Conservation (phyloP, 2,797 vertebrate species). For the Ambastaia sidthimunki region DNA sequence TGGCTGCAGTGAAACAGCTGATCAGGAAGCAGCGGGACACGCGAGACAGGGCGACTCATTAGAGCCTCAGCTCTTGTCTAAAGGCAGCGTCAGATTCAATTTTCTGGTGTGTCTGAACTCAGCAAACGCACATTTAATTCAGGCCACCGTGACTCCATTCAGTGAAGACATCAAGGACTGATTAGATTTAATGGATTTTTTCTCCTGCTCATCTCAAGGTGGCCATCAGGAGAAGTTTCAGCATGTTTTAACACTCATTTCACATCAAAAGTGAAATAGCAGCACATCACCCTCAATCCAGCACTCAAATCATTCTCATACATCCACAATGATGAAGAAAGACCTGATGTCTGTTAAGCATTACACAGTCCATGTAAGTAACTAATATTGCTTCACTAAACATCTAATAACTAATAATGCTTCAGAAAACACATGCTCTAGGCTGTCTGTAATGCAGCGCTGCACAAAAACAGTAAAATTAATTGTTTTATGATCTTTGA, state of each 20-base stretch:
- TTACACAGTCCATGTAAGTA: background rate
- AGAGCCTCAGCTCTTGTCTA: slow-evolving; percentile 44
- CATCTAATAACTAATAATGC: too few relatives aligned
- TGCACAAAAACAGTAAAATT: too few relatives aligned
- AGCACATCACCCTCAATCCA: slow-evolving; percentile 11
- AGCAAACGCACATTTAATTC: slow-evolving; percentile 43
- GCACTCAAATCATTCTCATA: slow-evolving; percentile 10
- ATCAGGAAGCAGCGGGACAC: slow-evolving; percentile 49
- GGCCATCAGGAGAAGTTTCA: slow-evolving; percentile 30
- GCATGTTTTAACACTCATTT: slow-evolving; percentile 34
- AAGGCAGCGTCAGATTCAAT: slow-evolving; percentile 54
- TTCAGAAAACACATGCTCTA: too few relatives aligned
- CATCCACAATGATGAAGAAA: background rate
- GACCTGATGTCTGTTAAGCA: background rate
- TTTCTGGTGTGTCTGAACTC: slow-evolving; percentile 40
- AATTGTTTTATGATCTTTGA: too few relatives aligned
- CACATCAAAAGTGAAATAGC: slow-evolving; percentile 2
- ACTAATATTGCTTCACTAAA: background rate
- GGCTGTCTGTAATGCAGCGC: too few relatives aligned
- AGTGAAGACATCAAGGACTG: slow-evolving; percentile 6
- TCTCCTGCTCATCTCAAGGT: slow-evolving; percentile 29
- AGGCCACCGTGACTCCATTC: background rate
- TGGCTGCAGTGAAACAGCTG: slow-evolving; percentile 55
- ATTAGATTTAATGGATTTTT: slow-evolving; percentile 16
- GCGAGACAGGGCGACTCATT: slow-evolving; percentile 52